phyloP scores from a whole-genome alignment of 2,113 vertebrate genomes.

The Vanacampus margaritifer region DNA sequence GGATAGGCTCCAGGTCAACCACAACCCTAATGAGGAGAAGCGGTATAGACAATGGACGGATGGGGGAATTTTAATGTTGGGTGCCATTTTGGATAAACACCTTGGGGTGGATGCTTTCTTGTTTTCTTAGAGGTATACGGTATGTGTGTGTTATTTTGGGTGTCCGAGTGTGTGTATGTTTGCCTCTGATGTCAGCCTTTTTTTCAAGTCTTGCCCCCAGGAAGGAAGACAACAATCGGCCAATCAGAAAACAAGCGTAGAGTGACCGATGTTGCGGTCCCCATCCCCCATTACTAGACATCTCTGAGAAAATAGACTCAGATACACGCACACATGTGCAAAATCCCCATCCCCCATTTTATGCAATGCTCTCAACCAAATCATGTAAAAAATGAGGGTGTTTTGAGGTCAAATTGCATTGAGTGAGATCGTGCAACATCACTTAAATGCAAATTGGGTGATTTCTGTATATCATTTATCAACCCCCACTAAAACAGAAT shows the following conservation, averaged over 20 bases:
- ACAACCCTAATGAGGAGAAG: no score
- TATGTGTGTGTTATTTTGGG: not conserved
- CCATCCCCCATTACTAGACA: slow-evolving; percentile 55
- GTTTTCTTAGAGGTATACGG: not conserved
- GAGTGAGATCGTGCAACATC: not conserved
- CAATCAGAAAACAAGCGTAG: slow-evolving; percentile 49
- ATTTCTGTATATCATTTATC: not conserved
- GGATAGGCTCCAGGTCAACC: no score
- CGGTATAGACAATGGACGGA: no score
- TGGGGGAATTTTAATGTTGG: no score
- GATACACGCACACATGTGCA: not conserved
- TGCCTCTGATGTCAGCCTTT: slow-evolving; percentile 53
- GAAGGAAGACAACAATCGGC: slow-evolving; percentile 29
- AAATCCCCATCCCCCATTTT: slow-evolving; percentile 34
- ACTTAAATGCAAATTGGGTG: not conserved
- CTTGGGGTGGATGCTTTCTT: not conserved
- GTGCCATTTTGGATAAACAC: not conserved
- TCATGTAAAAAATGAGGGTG: slow-evolving; percentile 9
- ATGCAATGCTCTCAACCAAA: slow-evolving; percentile 8
- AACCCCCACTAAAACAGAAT: not conserved
- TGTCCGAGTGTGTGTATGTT: not conserved
- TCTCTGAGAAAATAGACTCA: slow-evolving; percentile 34
- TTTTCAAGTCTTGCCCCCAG: slow-evolving; percentile 44
- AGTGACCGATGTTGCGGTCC: slow-evolving; percentile 38
- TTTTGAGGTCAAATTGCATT: slow-evolving; percentile 2